Percentiles rank a stretch among this genome's conserved stretches.
phyloP scores from a whole-genome alignment of 2,113 vertebrate species.

The Spilogale gracilis region DNA sequence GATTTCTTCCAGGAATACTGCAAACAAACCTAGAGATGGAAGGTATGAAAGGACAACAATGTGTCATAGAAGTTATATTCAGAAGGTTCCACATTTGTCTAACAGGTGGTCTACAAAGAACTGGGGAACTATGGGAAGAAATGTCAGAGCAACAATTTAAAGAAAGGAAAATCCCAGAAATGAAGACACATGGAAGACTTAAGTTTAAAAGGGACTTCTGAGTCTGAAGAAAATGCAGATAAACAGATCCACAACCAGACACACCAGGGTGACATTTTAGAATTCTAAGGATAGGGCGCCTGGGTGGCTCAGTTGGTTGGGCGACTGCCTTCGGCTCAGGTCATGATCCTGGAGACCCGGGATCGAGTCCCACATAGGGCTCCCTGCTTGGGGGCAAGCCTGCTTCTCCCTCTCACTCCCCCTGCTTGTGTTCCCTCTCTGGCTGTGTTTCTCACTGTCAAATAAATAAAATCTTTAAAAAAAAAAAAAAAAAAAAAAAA shows the following conservation, averaged over 20 bases:
- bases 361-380: too few relatives aligned
- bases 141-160: background rate
- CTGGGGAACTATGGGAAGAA: background rate
- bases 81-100: background rate
- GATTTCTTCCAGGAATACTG: background rate
- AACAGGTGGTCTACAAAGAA: background rate
- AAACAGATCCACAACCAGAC: background rate
- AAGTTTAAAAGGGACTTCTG: background rate
- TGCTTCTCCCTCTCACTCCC: too few relatives aligned
- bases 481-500: too few relatives aligned
- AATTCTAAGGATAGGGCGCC: constrained; percentile 27
- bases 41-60: background rate
- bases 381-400: too few relatives aligned
- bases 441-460: too few relatives aligned
- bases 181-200: constrained; percentile 34
- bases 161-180: background rate
- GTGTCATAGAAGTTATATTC: background rate
- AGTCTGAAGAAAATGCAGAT: constrained; percentile 37
- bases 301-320: too few relatives aligned
- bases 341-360: too few relatives aligned
- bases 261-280: background rate
- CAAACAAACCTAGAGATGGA: background rate
- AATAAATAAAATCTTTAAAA: too few relatives aligned
- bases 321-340: too few relatives aligned
- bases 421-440: too few relatives aligned